Evolutionary conservation across 2,113 vertebrate species (phyloP), one percentile per base, ranked within the genome.

Genomic region (Lepus timidus): DNA sequence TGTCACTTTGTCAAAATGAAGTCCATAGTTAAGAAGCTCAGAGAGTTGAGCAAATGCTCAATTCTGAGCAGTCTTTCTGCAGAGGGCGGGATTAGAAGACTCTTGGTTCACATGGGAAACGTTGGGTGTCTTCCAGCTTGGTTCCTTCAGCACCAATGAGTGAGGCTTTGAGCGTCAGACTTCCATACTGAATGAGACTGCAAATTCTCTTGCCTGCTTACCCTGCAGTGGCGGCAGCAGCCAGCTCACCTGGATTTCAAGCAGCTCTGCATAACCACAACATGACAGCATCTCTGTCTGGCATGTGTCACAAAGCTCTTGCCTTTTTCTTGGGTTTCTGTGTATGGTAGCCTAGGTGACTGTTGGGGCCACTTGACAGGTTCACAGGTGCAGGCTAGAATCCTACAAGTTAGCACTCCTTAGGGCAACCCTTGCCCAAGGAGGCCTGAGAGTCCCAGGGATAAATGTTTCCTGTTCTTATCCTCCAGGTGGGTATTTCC

Each of bases 241-340:
- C 9, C 9, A 25, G 11, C 22, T 84, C 33, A 19, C 2, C 0
- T 0, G 1, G 39, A 25, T 67, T 78, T 22, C n/a, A 4, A 10
- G 73, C 65, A 44, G 9, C 19, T 58, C 51, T 75, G 39, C 25
- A 6, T 29, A 44, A 31, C 12, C 1, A 0, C 1, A 44, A 1
- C 5, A 65, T 68, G 13, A 17, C 11, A 65, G 61, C 3, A 9
- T 20, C 33, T 85, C 49, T 13, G 39, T 27, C 0, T 22, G 0
- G 2, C 52, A 13, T 22, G 4, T 0, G 0, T n/a, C 22, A 4
- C 1, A 10, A 0, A 1, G 4, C 25, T 88, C 39, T 33, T 65
- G 27, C 2, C 7, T 94, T 75, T 20, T 20, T 58, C 61, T 22
- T 1, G 9, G 25, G 14, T 2, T 76, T 74, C 68, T 79, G 79